These are phyloP conservation scores for Ichneumon xanthorius DNA, from an alignment of 2,888 invertebrate species.

Conservation along the genomic window DNA sequence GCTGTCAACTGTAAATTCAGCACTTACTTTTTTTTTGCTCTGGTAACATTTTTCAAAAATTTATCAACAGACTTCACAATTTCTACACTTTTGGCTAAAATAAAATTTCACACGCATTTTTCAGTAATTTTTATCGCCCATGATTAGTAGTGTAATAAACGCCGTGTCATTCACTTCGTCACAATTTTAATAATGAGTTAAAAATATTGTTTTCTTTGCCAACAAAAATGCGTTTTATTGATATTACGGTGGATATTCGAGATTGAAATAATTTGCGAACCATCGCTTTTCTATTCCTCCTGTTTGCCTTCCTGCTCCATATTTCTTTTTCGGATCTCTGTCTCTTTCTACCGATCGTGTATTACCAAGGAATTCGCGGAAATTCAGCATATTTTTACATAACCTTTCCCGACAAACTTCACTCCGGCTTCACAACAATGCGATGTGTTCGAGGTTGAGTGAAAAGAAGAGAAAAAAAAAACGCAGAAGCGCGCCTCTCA, in stretches of 20 bases:
- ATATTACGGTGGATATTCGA: neutral
- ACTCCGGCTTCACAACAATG: neutral
- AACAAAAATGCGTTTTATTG: neutral
- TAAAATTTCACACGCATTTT: neutral
- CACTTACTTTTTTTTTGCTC: neutral
- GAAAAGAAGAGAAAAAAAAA: neutral
- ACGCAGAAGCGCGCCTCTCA: neutral
- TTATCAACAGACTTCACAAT: too few relatives aligned
- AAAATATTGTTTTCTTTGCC: neutral
- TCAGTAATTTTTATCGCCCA: neutral
- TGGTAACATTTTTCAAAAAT: too few relatives aligned
- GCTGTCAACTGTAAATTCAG: too few relatives aligned
- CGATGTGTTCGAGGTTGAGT: conserved; percentile 2
- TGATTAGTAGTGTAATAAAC: neutral
- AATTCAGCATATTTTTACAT: conserved; percentile 6
- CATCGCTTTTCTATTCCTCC: neutral
- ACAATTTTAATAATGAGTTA: neutral
- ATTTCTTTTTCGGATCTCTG: neutral
- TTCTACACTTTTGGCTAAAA: too few relatives aligned
- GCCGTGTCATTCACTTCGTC: too few relatives aligned
- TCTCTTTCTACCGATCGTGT: neutral
- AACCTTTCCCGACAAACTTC: neutral
- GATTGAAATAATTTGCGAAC: neutral
- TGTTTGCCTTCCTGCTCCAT: neutral
- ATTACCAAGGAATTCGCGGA: neutral